These are phyloP conservation scores for Philereme transversata DNA, from an alignment of 2,888 invertebrate species.

Conservation along the genomic window DNA sequence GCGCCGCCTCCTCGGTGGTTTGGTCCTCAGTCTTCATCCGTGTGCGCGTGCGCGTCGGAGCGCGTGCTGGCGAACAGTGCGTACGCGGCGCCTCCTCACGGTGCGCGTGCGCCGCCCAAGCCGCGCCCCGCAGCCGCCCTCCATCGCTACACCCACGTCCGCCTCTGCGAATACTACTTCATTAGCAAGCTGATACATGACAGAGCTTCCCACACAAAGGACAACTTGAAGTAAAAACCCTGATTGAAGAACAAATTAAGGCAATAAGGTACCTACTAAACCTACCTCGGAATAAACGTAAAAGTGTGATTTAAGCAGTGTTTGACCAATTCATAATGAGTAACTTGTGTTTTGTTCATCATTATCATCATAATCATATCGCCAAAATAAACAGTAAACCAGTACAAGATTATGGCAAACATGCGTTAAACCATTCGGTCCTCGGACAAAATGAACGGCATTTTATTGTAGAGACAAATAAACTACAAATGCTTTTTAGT, in stretches of 20 bases:
- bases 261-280: no score
- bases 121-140: conserved; percentile 46
- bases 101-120: conserved; percentile 42
- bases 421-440: conserved; percentile 57
- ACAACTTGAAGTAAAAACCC: not conserved
- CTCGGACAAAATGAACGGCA: conserved; percentile 46
- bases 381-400: conserved; percentile 66
- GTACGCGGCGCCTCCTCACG: conserved; percentile 47
- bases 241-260: no score
- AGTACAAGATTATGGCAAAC: conserved; percentile 57
- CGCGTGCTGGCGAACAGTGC: conserved; percentile 59
- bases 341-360: no score
- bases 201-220: conserved; percentile 25
- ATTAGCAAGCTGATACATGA: conserved; percentile 29
- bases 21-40: conserved; percentile 79
- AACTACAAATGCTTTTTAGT: conserved; percentile 63
- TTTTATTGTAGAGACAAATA: conserved; percentile 58
- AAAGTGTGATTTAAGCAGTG: not conserved
- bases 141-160: conserved; percentile 55
- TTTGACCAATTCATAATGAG: not conserved
- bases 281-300: no score
- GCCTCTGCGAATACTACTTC: conserved; percentile 38
- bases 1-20: conserved; percentile 74
- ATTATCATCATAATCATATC: no score
- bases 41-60: conserved; percentile 60